Base-by-base conservation (phyloP, 2,888 invertebrate species). In the Abscondita cerata region DNA sequence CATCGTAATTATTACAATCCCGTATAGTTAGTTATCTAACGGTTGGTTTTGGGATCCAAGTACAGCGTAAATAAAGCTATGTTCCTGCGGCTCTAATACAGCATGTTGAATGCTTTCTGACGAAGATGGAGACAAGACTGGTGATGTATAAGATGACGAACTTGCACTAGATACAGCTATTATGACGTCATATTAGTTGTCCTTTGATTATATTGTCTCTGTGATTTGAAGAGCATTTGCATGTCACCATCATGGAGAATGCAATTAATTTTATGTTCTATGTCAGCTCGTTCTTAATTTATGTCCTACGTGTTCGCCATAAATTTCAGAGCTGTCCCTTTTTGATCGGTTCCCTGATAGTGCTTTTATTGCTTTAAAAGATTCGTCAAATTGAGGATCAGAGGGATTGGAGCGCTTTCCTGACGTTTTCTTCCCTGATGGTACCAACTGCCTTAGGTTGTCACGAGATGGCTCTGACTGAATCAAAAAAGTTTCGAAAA, bases 81-180 rank as follows among this genome's bases (percentile, higher is more conserved):
- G 41, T 41, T 41, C 12, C 4, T 31, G 31, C 31, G 31, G 31
- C 31, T 31, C 31, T 31, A 31, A 31, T 4, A 31, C 31, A 31
- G 31, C 31, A 31, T 31, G 31, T 41, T 41, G 12, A 41, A 41
- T 13, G 41, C 41, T 31, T n/a, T 13, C 41, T 41, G 41, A 41
- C 15, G 41, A 41, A n/a, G 12, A 41, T 41, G 41, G 41, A 41
- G 41, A 41, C 15, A 2, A 3, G 15, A 15, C 41, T 41, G 41
- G 41, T 3, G 41, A 12, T 41, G 41, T 9, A 41, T 15, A 41
- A 41, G 41, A 41, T 13, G 41, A 41, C 41, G 41, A 8, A 53
- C 53, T 53, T 20, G 13, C 41, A 44, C 25, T 53, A 41, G 41
- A n/a, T 53, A 53, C 25, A 53, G 11, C 41, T 53, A 41, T n/a